Conservation (phyloP, 2,888 invertebrate species). For the Epirrhoe tristata region DNA sequence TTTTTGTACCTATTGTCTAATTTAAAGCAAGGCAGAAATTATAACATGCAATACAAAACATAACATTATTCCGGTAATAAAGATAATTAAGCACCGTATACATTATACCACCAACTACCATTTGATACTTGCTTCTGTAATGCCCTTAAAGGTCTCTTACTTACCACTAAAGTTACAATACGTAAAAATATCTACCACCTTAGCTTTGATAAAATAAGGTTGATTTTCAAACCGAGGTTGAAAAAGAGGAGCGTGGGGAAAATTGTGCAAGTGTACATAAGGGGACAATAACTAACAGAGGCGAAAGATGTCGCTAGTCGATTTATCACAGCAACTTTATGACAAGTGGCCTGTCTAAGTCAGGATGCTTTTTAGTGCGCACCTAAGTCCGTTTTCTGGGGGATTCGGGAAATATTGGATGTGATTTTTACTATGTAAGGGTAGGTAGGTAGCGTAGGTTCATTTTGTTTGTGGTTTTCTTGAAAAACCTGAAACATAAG, state of each 20-base stretch:
- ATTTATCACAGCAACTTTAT: conserved; percentile 81
- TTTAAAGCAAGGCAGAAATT: conserved; percentile 23
- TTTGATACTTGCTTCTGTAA: conserved; percentile 63
- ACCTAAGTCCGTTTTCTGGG: conserved; percentile 49
- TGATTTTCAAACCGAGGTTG: conserved; percentile 28
- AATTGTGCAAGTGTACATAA: conserved; percentile 59
- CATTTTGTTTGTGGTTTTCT: neutral
- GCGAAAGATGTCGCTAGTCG: conserved; percentile 74
- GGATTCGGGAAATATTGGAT: conserved; percentile 42
- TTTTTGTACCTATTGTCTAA: no score
- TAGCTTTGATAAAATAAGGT: conserved; percentile 17
- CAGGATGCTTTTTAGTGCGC: conserved; percentile 80
- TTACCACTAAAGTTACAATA: conserved; percentile 30
- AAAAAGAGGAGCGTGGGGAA: conserved; percentile 24
- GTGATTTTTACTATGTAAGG: conserved; percentile 11
- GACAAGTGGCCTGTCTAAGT: conserved; percentile 79
- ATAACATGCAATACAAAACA: conserved; percentile 37
- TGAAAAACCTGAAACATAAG: neutral
- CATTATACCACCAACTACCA: conserved; percentile 73
- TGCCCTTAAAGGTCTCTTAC: conserved; percentile 54
- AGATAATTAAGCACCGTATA: conserved; percentile 74
- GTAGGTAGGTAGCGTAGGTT: no score
- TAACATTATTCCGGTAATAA: conserved; percentile 55
- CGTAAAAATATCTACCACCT: conserved; percentile 11
- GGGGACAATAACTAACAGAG: conserved; percentile 79